Evolutionary conservation across 2,797 vertebrate genomes (phyloP).

Genomic region (Spea hammondii): DNA sequence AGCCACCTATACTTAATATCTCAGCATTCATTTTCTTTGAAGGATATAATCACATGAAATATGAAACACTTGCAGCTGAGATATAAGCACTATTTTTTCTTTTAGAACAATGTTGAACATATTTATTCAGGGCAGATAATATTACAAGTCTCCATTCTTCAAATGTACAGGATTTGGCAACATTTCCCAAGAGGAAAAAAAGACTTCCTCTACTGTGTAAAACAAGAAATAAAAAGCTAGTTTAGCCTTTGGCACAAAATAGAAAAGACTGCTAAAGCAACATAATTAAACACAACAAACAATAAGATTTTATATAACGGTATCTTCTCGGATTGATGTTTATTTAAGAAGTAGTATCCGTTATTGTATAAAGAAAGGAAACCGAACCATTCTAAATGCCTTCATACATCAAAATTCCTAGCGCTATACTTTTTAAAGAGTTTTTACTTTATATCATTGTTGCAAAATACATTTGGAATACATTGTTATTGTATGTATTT

Average conservation of each 20-base stretch:
- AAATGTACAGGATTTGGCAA: constrained; percentile 36
- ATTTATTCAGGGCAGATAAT: constrained; percentile 15
- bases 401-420: too few species aligned
- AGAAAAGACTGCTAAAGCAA: constrained; percentile 39
- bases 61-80: not conserved
- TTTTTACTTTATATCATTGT: too few species aligned
- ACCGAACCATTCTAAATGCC: too few species aligned
- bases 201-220: constrained; percentile 42
- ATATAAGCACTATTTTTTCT: constrained; percentile 1
- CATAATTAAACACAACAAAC: constrained; percentile 43
- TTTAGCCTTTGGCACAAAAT: constrained; percentile 38
- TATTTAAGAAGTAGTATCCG: constrained; percentile 36
- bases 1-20: too few species aligned
- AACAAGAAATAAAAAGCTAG: constrained; percentile 40
- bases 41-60: not conserved
- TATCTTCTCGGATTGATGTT: constrained; percentile 15
- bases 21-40: not conserved
- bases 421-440: too few species aligned
- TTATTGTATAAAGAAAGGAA: not conserved
- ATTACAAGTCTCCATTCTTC: constrained; percentile 22
- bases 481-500: too few species aligned
- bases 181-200: constrained; percentile 29
- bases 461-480: too few species aligned
- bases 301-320: constrained; percentile 38
- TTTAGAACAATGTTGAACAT: constrained; percentile 9